These are phyloP conservation scores for Lagopus leucura DNA, from an alignment of 2,113 vertebrate species.

Conservation along the genomic window DNA sequence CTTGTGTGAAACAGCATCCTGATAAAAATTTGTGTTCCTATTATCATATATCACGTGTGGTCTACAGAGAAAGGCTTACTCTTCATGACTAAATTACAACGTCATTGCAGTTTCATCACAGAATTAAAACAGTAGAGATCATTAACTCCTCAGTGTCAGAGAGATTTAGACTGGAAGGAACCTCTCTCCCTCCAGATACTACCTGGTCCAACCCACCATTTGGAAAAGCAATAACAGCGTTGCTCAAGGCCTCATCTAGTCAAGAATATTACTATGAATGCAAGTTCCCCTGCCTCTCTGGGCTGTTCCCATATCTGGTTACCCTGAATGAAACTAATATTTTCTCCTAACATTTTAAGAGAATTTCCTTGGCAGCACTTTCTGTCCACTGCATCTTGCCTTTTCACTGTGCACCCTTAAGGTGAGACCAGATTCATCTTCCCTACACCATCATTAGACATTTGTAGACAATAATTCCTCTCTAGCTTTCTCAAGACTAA, in stretches of 20 bases:
- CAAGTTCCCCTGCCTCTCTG: background rate
- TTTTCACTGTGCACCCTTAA: background rate
- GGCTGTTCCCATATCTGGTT: background rate
- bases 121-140: background rate
- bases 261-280: background rate
- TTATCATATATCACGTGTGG: background rate
- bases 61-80: background rate
- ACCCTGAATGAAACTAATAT: background rate
- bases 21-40: background rate
- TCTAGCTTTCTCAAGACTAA: background rate
- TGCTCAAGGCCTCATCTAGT: background rate
- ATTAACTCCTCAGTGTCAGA: background rate
- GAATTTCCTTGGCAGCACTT: background rate
- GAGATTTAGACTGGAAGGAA: background rate
- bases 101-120: background rate
- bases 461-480: background rate
- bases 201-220: background rate
- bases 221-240: background rate
- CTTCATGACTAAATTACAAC: background rate
- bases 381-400: background rate
- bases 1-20: background rate
- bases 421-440: background rate
- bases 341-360: background rate
- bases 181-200: background rate
- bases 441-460: rapidly evolving